Percentiles rank a stretch among this genome's conserved stretches.
Evolutionary conservation across 2,888 invertebrate species (phyloP).

Genomic region (Branchipolynoe longqiensis): DNA sequence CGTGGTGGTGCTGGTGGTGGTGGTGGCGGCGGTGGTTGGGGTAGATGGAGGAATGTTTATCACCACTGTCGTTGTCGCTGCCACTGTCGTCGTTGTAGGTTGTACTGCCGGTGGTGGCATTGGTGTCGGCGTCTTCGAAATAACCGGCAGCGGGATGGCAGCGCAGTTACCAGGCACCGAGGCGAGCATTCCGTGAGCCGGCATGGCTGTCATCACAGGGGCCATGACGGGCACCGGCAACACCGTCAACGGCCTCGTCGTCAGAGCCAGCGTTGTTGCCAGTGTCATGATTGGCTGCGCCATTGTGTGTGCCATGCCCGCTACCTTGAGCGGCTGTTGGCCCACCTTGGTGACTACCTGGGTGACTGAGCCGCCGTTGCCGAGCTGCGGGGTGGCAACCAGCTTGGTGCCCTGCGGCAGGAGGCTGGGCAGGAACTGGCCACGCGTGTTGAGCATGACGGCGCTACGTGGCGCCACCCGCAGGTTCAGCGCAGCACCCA

Average conservation of each 20-base stretch:
- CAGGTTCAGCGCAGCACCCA: slow-evolving; percentile 57
- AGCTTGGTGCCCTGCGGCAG: slow-evolving; percentile 40
- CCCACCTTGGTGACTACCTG: slow-evolving; percentile 5
- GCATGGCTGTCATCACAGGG: slow-evolving; percentile 48
- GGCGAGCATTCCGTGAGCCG: slow-evolving; percentile 34
- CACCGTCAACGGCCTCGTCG: no score
- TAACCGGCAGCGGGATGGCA: neutral
- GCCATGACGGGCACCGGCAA: slow-evolving; percentile 27
- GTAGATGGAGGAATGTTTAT: no score
- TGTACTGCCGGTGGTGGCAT: no score
- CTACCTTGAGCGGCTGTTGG: neutral
- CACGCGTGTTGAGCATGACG: slow-evolving; percentile 40
- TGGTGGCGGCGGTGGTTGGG: no score
- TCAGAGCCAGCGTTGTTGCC: neutral
- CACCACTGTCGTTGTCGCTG: no score
- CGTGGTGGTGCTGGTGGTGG: no score
- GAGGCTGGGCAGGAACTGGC: neutral
- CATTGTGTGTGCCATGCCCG: neutral
- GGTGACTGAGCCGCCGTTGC: slow-evolving; percentile 44
- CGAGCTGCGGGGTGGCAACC: slow-evolving; percentile 9
- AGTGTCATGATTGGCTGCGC: neutral
- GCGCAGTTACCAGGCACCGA: neutral
- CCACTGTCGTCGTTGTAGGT: no score
- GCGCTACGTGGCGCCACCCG: slow-evolving; percentile 50
- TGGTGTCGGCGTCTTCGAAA: no score